Conservation (phyloP, 2,797 vertebrate species). For the Propithecus perrieri region DNA sequence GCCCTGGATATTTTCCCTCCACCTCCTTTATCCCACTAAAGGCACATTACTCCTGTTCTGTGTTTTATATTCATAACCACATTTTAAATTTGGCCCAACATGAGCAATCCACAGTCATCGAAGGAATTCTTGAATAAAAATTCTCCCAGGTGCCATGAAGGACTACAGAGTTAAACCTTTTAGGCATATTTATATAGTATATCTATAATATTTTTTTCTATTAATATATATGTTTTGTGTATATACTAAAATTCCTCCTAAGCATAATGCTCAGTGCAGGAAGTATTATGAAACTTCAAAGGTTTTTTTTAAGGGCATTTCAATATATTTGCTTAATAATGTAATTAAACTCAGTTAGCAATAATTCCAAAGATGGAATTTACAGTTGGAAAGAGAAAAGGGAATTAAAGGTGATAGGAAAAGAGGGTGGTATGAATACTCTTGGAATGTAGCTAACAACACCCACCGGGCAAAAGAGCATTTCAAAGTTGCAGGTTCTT, state of each 20-base stretch:
- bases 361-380: neutral
- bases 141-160: neutral
- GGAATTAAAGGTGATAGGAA: neutral
- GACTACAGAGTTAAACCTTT: neutral
- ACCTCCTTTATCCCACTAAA: neutral
- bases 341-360: neutral
- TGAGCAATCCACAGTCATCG: neutral
- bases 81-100: neutral
- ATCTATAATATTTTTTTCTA: neutral
- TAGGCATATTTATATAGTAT: neutral
- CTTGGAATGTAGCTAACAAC: neutral
- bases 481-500: neutral
- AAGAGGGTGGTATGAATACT: neutral
- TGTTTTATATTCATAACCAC: neutral
- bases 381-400: slow-evolving; percentile 29
- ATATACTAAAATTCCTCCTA: neutral
- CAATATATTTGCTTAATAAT: slow-evolving; percentile 1
- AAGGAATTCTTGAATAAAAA: slow-evolving; percentile 27
- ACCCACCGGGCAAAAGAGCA: neutral
- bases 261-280: neutral
- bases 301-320: slow-evolving; percentile 10
- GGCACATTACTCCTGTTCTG: neutral
- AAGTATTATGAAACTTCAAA: neutral
- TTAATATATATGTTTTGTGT: neutral
- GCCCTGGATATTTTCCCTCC: neutral